A percentile compares a stretch with the other conserved stretches of the same genome.
phyloP scores from a whole-genome alignment of 2,797 vertebrate species.

The Rhinatrema bivittatum region DNA sequence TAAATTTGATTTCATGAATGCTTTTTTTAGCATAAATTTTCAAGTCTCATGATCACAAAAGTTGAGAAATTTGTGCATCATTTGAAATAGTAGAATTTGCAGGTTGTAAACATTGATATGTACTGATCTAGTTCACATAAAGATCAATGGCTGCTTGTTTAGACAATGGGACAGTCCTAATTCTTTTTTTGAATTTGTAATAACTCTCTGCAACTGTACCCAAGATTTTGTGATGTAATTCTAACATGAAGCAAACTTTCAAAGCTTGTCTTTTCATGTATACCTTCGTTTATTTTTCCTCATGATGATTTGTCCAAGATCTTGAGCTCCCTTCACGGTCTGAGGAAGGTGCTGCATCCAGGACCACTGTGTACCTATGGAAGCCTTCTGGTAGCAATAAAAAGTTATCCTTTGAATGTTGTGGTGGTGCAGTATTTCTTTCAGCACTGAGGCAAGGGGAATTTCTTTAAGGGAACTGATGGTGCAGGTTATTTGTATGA shows the following conservation, averaged over 20 bases:
- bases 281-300: constrained; percentile 31
- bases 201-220: constrained; percentile 17
- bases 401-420: constrained; percentile 53
- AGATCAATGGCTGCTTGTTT: constrained; percentile 6
- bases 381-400: constrained; percentile 74
- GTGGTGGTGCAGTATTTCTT: constrained; percentile 9
- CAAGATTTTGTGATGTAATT: constrained; percentile 35
- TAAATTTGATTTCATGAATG: constrained; percentile 12
- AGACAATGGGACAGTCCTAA: constrained; percentile 5
- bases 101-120: neutral
- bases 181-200: constrained; percentile 13
- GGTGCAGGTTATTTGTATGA: no score
- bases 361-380: constrained; percentile 51
- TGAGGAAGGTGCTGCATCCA: constrained; percentile 50
- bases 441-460: accelerated
- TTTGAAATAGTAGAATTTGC: constrained; percentile 1
- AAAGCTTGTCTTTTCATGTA: constrained; percentile 11
- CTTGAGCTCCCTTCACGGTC: constrained; percentile 56
- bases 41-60: no score
- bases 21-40: no score
- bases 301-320: constrained; percentile 24
- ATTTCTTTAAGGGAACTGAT: no score
- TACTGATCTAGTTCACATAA: constrained; percentile 2
- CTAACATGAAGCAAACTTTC: no score
- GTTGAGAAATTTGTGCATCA: neutral